Evolutionary conservation across 2,888 invertebrate species (phyloP), one percentile per base, ranked within the genome.

Genomic region (Lithodes maja): DNA sequence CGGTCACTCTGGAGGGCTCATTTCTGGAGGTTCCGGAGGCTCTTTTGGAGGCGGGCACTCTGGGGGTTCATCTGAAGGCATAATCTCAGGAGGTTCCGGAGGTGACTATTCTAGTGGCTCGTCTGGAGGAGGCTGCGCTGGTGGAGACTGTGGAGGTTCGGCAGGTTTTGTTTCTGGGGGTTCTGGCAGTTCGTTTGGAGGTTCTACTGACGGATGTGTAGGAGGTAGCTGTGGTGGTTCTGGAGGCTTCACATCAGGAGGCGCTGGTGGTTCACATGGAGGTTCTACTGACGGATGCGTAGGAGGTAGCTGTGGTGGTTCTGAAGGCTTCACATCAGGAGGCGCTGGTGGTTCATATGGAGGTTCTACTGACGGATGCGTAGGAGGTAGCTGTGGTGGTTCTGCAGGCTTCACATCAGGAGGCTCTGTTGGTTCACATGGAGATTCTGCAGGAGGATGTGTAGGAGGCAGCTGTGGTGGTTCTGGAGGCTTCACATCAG

Each of bases 21-120:
- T 12, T 71, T 71, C 71, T 5, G 71, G 71, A n/a, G 71, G 71
- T 71, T 71, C 71, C 12, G 71, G 71, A n/a, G 71, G 71, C 17
- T 77, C 52, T 17, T 9, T 9, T 50, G 77, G 77, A 3, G 77
- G 77, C 0, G 17, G 17, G 2, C 5, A 9, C 33, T 3, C 9
- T 77, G 77, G 77, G 5, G 77, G 77, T 77, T 77, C 77, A 49
- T 5, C 12, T 7, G 77, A 50, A 77, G 5, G 71, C 17, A 5
- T 7, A 61, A 12, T n/a, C 71, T 5, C 61, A 12, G 61, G 61
- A 61, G 71, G 71, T 71, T n/a, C 12, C 17, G 33, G 33, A 33
- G 71, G 71, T 5, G 77, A 50, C 77, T 77, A 5, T 3, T 50
- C 33, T 50, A 50, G 77, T 9, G 77, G 75, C 17, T 75, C 75